Base-by-base conservation (phyloP, 2,797 vertebrate species). In the Myripristis murdjan region DNA sequence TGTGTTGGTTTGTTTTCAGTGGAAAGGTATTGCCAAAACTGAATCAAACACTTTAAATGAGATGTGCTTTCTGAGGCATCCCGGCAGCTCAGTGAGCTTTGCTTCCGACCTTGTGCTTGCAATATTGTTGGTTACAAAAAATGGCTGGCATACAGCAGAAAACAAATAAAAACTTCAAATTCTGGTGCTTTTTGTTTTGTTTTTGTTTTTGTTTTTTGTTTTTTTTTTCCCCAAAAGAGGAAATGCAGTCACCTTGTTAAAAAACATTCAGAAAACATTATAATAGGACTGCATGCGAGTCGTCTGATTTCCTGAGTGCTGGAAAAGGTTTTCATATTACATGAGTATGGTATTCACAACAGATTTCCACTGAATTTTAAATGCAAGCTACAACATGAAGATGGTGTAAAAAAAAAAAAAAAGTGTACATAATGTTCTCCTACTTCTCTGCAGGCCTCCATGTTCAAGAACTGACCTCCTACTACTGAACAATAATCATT, bases 371-470 rank as follows among this genome's bases (percentile, higher is more conserved):
- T 31, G 33, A 41, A 68, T 43, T 37, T 12, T 54, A 37, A 59
- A 70, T 31, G 24, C 22, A 48, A 24, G 49, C 44, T 48, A 22
- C 33, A 35, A 33, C 67, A 73, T 69, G 44, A 69, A 67, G 67
- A 65, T 15, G 28, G 6, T 71, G 79, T 74, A 49, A 81, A 87
- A 10, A 74, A 59, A 72, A n/a, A n/a, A n/a, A n/a, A n/a, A n/a
- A n/a, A n/a, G n/a, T n/a, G n/a, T n/a, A n/a, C n/a, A n/a, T n/a
- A n/a, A n/a, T n/a, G n/a, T n/a, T n/a, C n/a, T n/a, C n/a, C n/a
- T n/a, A n/a, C n/a, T n/a, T n/a, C n/a, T n/a, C n/a, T n/a, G n/a
- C n/a, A n/a, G n/a, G n/a, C n/a, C n/a, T n/a, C n/a, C 28, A 68
- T 2, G 3, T 23, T 23, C 23, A 23, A 23, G 23, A 23, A 23